A percentile compares a stretch with the other conserved stretches of the same genome.
Evolutionary conservation across 2,113 vertebrate genomes (phyloP).

Genomic region (Corythaeola cristata): DNA sequence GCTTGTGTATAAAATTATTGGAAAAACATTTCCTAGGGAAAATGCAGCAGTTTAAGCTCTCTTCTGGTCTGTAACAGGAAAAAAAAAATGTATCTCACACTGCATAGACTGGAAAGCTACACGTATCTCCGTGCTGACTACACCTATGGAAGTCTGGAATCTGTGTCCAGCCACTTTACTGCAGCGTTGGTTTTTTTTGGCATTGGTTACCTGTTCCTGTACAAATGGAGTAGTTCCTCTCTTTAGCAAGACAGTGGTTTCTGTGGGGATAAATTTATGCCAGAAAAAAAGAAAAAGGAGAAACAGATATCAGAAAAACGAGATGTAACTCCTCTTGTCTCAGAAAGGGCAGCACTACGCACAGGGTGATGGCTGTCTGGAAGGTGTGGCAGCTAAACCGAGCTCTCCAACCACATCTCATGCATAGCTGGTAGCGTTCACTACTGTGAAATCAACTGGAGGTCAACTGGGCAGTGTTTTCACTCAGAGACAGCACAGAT

Average conservation of each 20-base stretch:
- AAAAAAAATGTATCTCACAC: neutral
- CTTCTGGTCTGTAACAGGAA: neutral
- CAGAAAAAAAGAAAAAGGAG: neutral
- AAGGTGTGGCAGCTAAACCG: neutral
- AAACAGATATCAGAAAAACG: conserved; percentile 16
- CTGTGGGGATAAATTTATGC: neutral
- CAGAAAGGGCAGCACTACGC: neutral
- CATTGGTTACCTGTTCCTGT: conserved; percentile 26
- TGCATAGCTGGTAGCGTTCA: neutral
- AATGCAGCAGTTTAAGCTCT: neutral
- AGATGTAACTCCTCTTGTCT: neutral
- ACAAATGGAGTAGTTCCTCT: conserved; percentile 15
- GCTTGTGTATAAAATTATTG: neutral
- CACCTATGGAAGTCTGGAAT: neutral
- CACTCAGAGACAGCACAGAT: neutral
- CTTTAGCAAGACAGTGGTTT: neutral
- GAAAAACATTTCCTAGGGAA: neutral
- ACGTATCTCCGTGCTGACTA: neutral
- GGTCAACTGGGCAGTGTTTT: neutral
- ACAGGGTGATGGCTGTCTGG: neutral
- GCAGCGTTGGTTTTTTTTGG: neutral
- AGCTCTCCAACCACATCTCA: neutral
- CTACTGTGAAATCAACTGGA: neutral
- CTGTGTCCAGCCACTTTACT: neutral
- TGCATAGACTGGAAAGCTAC: neutral